phyloP scores from a whole-genome alignment of 1,140 invertebrate genomes.

The Trichogramma pretiosum region DNA sequence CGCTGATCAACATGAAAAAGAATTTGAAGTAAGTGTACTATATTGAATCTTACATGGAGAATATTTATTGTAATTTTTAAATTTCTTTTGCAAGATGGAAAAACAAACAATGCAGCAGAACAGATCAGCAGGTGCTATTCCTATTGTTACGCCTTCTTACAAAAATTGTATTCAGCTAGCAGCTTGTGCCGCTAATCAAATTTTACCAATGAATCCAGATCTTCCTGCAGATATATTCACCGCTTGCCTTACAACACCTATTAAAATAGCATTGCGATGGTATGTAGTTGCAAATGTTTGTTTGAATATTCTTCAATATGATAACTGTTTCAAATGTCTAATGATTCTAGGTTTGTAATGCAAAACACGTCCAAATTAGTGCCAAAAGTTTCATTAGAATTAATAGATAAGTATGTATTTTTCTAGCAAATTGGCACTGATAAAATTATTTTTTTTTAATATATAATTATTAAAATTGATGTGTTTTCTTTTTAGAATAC shows the following conservation, averaged over 20 bases:
- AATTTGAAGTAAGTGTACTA: constrained; percentile 58
- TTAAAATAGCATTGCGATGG: constrained; percentile 93
- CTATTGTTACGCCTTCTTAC: constrained; percentile 51
- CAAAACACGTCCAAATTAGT: constrained; percentile 75
- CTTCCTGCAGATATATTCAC: constrained; percentile 99
- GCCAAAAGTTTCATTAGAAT: constrained; percentile 68
- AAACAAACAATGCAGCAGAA: constrained; percentile 40
- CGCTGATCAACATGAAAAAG: constrained; percentile 82
- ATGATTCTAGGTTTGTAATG: constrained; percentile 75
- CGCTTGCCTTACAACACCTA: constrained; percentile 93
- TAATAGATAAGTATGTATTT: constrained; percentile 76
- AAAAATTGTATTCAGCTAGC: constrained; percentile 93
- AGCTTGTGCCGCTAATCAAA: constrained; percentile 84
- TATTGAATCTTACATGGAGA: not conserved
- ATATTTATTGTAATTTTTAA: not conserved
- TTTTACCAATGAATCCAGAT: constrained; percentile 94
- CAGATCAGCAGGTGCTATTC: constrained; percentile 30
- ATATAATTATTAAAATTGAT: no score
- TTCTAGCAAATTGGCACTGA: not conserved
- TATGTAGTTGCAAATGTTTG: constrained; percentile 34
- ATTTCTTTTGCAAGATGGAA: constrained; percentile 30
- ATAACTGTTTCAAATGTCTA: no score
- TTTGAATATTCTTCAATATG: no score
- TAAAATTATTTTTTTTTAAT: no score
- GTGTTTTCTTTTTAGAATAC: no score